Evolutionary conservation across 2,888 invertebrate species (phyloP).

Genomic region (Smittia sp.): DNA sequence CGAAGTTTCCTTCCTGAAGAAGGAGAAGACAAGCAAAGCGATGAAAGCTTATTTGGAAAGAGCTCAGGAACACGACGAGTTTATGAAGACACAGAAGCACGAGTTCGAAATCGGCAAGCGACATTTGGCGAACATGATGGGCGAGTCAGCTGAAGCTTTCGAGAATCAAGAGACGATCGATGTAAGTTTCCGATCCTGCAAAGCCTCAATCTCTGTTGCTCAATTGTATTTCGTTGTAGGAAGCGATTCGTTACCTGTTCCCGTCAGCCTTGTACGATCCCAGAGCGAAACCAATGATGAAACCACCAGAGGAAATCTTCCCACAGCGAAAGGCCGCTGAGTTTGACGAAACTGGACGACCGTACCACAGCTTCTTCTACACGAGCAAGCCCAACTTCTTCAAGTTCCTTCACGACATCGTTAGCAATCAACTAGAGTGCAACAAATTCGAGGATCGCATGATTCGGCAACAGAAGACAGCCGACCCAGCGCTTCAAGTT

Average conservation of each 20-base stretch:
- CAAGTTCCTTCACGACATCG: constrained; percentile 74
- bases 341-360: constrained; percentile 87
- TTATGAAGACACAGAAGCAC: constrained; percentile 72
- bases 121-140: constrained; percentile 99
- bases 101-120: constrained; percentile 90
- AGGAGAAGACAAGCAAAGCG: constrained; percentile 74
- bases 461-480: constrained; percentile 60
- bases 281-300: constrained; percentile 84
- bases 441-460: constrained; percentile 70
- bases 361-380: constrained; percentile 88
- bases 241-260: constrained; percentile 89
- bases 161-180: constrained; percentile 78
- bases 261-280: constrained; percentile 89
- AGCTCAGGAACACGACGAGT: constrained; percentile 75
- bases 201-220: not conserved
- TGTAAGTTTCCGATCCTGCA: constrained; percentile 55
- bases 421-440: constrained; percentile 64
- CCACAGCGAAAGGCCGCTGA: constrained; percentile 81
- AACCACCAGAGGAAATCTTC: constrained; percentile 83
- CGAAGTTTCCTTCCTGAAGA: constrained; percentile 46
- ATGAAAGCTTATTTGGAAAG: constrained; percentile 86
- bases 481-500: constrained; percentile 61
- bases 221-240: constrained; percentile 55
- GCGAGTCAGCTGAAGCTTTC: constrained; percentile 84
- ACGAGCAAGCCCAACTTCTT: constrained; percentile 85